Conservation (phyloP, 2,888 invertebrate species). For the Minunthozetes semirufus region DNA sequence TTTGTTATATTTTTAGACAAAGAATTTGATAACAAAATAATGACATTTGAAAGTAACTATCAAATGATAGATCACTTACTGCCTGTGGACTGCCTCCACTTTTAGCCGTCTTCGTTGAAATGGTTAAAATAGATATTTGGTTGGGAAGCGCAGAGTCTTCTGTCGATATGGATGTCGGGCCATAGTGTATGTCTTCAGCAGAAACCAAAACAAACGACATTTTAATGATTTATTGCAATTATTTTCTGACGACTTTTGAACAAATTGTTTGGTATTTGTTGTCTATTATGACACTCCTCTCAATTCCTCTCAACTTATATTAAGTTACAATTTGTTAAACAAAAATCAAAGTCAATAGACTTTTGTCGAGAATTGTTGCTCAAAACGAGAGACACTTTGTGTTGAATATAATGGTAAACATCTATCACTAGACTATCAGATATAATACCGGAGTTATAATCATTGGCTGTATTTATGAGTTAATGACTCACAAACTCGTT, state of each 20-base stretch:
- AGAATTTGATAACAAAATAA: not conserved
- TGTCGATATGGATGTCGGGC: slow-evolving; percentile 33
- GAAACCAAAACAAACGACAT: slow-evolving; percentile 35
- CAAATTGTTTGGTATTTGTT: too few species aligned
- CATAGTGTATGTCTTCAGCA: slow-evolving; percentile 30
- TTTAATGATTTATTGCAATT: not conserved
- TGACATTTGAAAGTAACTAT: too few species aligned
- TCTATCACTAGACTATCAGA: not conserved
- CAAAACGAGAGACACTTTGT: too few species aligned
- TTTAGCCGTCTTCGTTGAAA: not conserved
- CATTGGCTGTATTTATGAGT: not conserved
- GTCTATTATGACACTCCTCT: too few species aligned
- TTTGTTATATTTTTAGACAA: too few species aligned
- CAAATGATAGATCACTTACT: too few species aligned
- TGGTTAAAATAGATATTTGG: slow-evolving; percentile 19
- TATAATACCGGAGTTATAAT: too few species aligned
- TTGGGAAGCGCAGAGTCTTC: slow-evolving; percentile 36
- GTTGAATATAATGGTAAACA: not conserved
- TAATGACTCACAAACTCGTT: not conserved
- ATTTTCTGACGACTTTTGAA: too few species aligned
- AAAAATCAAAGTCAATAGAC: too few species aligned
- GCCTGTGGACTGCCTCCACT: not conserved
- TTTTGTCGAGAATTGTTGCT: too few species aligned
- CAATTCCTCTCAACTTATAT: too few species aligned
- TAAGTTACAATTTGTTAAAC: too few species aligned